Evolutionary conservation across 2,113 vertebrate species (phyloP).

Genomic region (Aythya baeri): DNA sequence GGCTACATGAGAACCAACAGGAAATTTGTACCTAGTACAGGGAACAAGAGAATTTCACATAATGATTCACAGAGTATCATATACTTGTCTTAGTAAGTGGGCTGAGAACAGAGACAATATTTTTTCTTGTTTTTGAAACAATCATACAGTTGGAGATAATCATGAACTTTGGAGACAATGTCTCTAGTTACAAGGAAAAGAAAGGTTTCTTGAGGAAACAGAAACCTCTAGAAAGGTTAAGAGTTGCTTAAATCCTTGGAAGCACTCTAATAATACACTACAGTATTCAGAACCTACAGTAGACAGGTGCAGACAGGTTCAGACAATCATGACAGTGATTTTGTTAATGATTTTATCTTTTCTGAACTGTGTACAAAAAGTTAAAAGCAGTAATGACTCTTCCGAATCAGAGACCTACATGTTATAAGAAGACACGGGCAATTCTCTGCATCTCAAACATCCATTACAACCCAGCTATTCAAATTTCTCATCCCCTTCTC

Average conservation of each 20-base stretch:
- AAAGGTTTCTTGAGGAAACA: no score
- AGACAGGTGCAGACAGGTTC: background rate
- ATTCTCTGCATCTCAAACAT: background rate
- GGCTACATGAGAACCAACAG: background rate
- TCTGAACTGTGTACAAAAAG: background rate
- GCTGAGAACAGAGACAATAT: background rate
- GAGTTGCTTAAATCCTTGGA: background rate
- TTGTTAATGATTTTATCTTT: background rate
- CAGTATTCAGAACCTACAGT: background rate
- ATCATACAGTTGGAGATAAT: background rate
- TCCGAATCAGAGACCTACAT: background rate
- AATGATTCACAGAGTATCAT: background rate
- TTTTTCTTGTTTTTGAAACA: constrained; percentile 5
- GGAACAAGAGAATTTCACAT: constrained; percentile 8
- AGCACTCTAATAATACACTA: background rate
- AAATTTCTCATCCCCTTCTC: background rate
- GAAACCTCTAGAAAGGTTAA: background rate
- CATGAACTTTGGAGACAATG: background rate
- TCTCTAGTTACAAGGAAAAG: background rate
- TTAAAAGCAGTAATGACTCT: background rate
- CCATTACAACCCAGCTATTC: background rate
- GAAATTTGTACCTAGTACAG: background rate
- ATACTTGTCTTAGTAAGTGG: background rate
- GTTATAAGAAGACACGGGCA: background rate
- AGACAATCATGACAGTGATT: background rate